These are phyloP conservation scores for Corythucha ciliata DNA, from an alignment of 2,888 invertebrate species.

Conservation along the genomic window DNA sequence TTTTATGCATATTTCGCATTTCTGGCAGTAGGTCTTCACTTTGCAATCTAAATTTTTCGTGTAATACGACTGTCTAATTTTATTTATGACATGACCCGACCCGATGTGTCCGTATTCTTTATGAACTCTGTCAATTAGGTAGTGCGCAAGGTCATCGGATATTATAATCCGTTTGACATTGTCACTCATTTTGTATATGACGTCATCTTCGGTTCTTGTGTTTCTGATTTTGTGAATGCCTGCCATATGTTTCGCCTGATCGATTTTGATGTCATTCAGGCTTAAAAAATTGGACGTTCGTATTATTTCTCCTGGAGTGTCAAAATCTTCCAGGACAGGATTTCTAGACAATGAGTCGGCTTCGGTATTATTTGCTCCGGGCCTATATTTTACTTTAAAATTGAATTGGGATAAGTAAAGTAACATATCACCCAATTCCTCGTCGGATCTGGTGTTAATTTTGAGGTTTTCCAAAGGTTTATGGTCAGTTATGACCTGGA, in stretches of 20 bases:
- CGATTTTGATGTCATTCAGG: slow-evolving; percentile 28
- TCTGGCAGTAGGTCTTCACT: slow-evolving; percentile 30
- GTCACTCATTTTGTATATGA: slow-evolving; percentile 19
- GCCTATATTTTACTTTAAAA: slow-evolving; percentile 4
- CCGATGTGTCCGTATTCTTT: slow-evolving; percentile 19
- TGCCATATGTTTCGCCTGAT: slow-evolving; percentile 28
- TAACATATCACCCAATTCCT: slow-evolving; percentile 14
- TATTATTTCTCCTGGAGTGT: slow-evolving; percentile 28
- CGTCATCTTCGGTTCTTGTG: neutral
- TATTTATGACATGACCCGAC: slow-evolving; percentile 5
- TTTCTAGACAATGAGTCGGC: slow-evolving; percentile 5
- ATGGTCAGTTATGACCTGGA: slow-evolving; percentile 21
- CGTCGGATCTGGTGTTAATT: slow-evolving; percentile 4
- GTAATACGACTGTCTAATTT: slow-evolving; percentile 4
- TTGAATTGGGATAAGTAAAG: slow-evolving; percentile 9
- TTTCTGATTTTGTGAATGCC: too few species aligned
- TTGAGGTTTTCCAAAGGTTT: slow-evolving; percentile 12
- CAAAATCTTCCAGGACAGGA: slow-evolving; percentile 17
- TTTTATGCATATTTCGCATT: slow-evolving; percentile 35
- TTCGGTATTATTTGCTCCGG: slow-evolving; percentile 1
- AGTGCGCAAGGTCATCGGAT: slow-evolving; percentile 13
- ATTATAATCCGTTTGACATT: slow-evolving; percentile 11
- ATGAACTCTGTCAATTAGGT: slow-evolving; percentile 8
- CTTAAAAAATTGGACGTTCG: slow-evolving; percentile 29
- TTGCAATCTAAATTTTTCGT: slow-evolving; percentile 26